Conservation (phyloP, 1,140 invertebrate genomes). For the Drosophila obscura region DNA sequence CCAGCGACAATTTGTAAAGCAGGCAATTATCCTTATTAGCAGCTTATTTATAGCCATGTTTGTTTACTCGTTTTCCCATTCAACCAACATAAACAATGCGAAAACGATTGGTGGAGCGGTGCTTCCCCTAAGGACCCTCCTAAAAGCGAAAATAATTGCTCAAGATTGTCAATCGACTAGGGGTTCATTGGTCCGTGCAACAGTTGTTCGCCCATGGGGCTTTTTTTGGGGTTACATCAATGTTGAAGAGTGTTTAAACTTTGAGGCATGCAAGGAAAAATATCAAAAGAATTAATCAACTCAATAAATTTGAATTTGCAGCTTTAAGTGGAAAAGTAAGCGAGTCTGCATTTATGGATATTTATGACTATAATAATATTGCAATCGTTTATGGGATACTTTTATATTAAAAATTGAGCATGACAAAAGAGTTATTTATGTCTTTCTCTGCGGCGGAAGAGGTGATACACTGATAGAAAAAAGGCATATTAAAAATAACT, state of each 20-base stretch:
- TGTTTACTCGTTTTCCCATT: constrained; percentile 67
- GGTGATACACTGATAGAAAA: too few species aligned
- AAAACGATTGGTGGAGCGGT: constrained; percentile 26
- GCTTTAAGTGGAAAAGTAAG: too few species aligned
- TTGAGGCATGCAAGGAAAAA: not conserved
- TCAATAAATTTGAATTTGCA: too few species aligned
- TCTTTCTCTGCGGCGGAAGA: too few species aligned
- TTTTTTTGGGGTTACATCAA: too few species aligned
- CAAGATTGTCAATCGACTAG: constrained; percentile 29
- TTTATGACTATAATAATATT: too few species aligned
- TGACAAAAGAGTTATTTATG: too few species aligned
- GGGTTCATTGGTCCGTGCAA: constrained; percentile 41
- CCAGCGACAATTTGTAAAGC: constrained; percentile 75
- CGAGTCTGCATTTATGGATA: too few species aligned
- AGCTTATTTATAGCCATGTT: constrained; percentile 79
- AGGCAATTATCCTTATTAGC: constrained; percentile 81
- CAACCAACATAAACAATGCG: constrained; percentile 50
- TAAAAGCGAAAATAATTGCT: constrained; percentile 32
- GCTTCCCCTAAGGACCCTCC: not conserved
- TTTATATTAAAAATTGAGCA: too few species aligned
- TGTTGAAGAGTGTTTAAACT: constrained; percentile 12
- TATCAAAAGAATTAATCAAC: too few species aligned
- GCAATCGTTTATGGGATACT: too few species aligned
- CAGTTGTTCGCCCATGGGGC: constrained; percentile 31
- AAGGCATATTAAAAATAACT: too few species aligned